Conservation (phyloP, 2,888 invertebrate species). For the Atrina japonica region DNA sequence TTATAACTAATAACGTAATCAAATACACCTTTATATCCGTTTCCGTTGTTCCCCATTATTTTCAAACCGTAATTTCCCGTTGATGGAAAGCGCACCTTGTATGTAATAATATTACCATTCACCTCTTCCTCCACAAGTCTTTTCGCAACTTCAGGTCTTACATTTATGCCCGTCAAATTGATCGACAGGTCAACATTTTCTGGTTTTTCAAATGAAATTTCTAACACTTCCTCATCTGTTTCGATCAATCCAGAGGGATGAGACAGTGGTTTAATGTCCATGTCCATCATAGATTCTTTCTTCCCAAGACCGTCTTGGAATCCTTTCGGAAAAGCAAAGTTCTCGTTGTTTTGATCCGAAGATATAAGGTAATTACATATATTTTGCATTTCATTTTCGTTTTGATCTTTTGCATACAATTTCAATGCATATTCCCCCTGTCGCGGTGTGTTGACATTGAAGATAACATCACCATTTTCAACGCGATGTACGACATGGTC, state of each 20-base stretch:
- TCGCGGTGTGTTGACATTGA: conserved; percentile 55
- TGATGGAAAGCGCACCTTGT: conserved; percentile 54
- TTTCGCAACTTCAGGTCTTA: conserved; percentile 56
- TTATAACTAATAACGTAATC: conserved; percentile 58
- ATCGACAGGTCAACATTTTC: conserved; percentile 57
- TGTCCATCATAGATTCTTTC: conserved; percentile 48
- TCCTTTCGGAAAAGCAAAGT: conserved; percentile 55
- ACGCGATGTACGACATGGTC: conserved; percentile 57
- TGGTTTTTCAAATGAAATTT: conserved; percentile 52
- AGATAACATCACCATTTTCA: conserved; percentile 60
- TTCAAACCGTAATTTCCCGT: conserved; percentile 53
- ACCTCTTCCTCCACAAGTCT: conserved; percentile 49
- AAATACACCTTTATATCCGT: conserved; percentile 51
- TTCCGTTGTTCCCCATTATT: conserved; percentile 47
- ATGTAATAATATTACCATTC: conserved; percentile 45
- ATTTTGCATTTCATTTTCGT: conserved; percentile 44
- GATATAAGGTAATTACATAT: conserved; percentile 60
- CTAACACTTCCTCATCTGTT: conserved; percentile 54
- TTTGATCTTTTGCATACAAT: conserved; percentile 48
- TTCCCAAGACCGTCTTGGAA: conserved; percentile 54
- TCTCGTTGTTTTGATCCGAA: conserved; percentile 55
- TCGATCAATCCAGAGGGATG: conserved; percentile 53
- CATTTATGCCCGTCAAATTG: conserved; percentile 55
- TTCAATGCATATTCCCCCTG: conserved; percentile 59
- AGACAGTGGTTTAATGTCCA: conserved; percentile 50